Base-by-base conservation (phyloP, 1,140 invertebrate genomes). In the Cydia fagiglandana region DNA sequence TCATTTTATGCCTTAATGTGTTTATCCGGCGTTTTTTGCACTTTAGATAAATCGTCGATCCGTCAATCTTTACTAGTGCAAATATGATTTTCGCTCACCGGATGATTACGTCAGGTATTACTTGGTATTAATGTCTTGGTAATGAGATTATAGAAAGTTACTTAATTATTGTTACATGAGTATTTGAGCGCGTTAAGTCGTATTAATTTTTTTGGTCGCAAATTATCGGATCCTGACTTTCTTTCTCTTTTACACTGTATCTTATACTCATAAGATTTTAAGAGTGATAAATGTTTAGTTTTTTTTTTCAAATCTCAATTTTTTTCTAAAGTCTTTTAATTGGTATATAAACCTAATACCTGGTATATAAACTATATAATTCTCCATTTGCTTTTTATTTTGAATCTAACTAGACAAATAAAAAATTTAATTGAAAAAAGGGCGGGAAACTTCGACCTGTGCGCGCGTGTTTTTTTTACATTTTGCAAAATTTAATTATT, bases 71-170 rank as follows among this genome's bases (percentile, higher is more conserved):
- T 45, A 66, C 77, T 80, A 78, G 77, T 66, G 73, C 64, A 77
- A 79, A 75, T 75, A 50, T 77, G 66, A 76, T 76, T 78, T 74
- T 77, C 76, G 78, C 73, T 79, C 73, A 76, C 70, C 78, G 77
- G 81, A 83, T 83, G 81, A 81, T 78, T 77, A 75, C 73, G 75
- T 78, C 77, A 79, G 30, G 47, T 74, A 74, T 74, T 74, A 53
- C 73, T 74, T 45, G 38, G 34, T 70, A 70, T 70, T 38, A 61
- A 61, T 12, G n/a, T 53, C 56, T 15, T 73, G 73, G 66, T 76
- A 80, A 79, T 79, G 76, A 77, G 81, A 83, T 83, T 81, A 83
- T 64, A 64, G 79, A 78, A 80, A 83, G 78, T 76, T 78, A 66
- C 45, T 78, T 77, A 70, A 76, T 78, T 74, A 70, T 20, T 47